Evolutionary conservation across 37 sponge, comb jelly and placozoan genomes (phyloP).

Genomic region (Tethya wilhelma): DNA sequence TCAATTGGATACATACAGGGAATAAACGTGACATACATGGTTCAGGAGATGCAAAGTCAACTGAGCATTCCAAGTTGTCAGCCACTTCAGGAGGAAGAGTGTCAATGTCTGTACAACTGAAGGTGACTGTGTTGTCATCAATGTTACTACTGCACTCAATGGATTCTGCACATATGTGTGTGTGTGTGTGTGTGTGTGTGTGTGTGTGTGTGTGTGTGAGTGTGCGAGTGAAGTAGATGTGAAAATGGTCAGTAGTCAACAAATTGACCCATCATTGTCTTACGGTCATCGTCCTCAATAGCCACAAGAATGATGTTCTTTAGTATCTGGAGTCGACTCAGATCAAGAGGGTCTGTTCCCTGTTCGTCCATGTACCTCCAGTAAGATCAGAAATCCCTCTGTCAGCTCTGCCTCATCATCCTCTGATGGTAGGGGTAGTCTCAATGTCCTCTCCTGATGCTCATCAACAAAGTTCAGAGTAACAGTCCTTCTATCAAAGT

Average conservation of each 20-base stretch:
- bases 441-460: no score
- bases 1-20: background rate
- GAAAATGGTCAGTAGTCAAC: background rate
- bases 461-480: no score
- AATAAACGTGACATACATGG: background rate
- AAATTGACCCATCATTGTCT: background rate
- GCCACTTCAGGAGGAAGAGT: background rate
- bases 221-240: background rate
- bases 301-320: background rate
- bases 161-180: background rate
- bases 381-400: constrained; percentile 1
- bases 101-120: background rate
- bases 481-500: no score
- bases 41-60: background rate
- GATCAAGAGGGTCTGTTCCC: background rate
- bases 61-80: background rate
- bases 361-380: background rate
- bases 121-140: background rate
- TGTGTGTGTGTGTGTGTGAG: background rate
- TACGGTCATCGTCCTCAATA: constrained; percentile 12
- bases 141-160: background rate
- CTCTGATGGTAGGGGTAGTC: background rate
- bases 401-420: constrained; percentile 1
- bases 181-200: background rate
- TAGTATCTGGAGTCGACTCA: background rate